phyloP scores from a whole-genome alignment of 53 echinoderm and acorn worm species.

The Astropecten irregularis region DNA sequence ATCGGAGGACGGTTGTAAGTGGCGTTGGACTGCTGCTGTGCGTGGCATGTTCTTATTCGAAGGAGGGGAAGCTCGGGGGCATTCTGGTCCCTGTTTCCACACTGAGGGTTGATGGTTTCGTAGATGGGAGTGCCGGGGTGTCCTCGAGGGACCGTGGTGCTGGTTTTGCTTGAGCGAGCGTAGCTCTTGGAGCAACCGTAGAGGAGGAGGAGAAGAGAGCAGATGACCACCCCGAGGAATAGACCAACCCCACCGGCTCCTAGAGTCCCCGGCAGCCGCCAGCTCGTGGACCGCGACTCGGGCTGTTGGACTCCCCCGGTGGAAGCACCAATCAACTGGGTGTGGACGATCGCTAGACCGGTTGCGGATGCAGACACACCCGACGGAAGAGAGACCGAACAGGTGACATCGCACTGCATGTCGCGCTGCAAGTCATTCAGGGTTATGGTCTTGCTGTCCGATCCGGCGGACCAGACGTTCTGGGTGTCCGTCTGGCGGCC shows the following conservation, averaged over 20 bases:
- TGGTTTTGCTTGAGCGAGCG: background rate
- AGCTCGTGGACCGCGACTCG: conserved; percentile 28
- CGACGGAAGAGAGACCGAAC: conserved; percentile 10
- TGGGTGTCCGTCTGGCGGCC: background rate
- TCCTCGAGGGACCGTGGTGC: background rate
- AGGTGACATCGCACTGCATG: conserved; percentile 26
- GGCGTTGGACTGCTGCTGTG: conserved; percentile 35
- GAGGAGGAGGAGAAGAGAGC: conserved; percentile 20
- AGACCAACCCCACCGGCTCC: conserved; percentile 29
- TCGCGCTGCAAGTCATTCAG: conserved; percentile 1
- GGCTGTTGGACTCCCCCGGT: conserved; percentile 38
- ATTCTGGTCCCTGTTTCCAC: conserved; percentile 5
- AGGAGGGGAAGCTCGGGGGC: conserved; percentile 9
- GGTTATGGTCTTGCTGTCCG: conserved; percentile 20
- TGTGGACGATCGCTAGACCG: conserved; percentile 14
- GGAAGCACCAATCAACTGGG: background rate
- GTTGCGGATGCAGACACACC: conserved; percentile 20
- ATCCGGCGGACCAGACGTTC: background rate
- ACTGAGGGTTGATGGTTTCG: conserved; percentile 33
- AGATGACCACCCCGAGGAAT: conserved; percentile 23
- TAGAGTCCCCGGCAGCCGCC: conserved; percentile 22
- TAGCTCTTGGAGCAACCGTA: conserved; percentile 27
- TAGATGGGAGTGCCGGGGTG: conserved; percentile 26
- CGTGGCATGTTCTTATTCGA: background rate
- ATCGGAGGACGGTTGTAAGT: conserved; percentile 41